Base-by-base conservation (phyloP, 2,888 invertebrate genomes). In the Galerucella calmariensis region DNA sequence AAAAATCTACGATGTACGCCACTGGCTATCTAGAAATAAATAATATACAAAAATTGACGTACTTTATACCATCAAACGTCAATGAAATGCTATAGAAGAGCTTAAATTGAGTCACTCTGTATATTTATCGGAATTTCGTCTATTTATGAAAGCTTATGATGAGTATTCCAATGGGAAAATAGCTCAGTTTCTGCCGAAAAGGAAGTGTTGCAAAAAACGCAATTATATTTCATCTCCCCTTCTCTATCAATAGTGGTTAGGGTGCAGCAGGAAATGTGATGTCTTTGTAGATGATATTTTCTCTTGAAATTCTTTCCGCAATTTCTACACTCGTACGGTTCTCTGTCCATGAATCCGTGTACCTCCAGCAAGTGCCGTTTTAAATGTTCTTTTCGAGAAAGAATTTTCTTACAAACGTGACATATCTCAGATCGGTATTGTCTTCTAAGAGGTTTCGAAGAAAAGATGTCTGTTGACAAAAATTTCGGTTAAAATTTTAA, bases 251-350 rank as follows among this genome's bases (percentile, higher is more conserved):
- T 20, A 56, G 20, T 56, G 16, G 56, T 56, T 10, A 56, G 9
- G 3, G 56, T 16, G 16, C 14, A 59, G 24, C 72, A 72, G 14
- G 24, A 48, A 6, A 67, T 12, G 16, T 70, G 41, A 51, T 76
- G 75, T 90, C 91, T 80, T 90, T 90, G 84, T 93, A 78, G 56
- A 16, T 70, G 72, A 27, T 78, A 76, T 46, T 73, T 75, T 24
- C 77, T 75, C 24, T 77, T 74, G 63, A 78, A 79, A 61, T 51
- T 73, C 44, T 72, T 74, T 12, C 27, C 27, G 56, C 79, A 79
- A 10, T 63, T 77, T n/a, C 67, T 46, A 46, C 79, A 79, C 24
- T 67, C 46, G 61, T 72, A 61, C 2, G 5, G 8, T 35, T 62
- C 66, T 20, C 2, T 41, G 3, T 67, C 62, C 20, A 14, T 14